Conservation (phyloP, 2,113 vertebrate genomes). For the Capreolus pygargus region DNA sequence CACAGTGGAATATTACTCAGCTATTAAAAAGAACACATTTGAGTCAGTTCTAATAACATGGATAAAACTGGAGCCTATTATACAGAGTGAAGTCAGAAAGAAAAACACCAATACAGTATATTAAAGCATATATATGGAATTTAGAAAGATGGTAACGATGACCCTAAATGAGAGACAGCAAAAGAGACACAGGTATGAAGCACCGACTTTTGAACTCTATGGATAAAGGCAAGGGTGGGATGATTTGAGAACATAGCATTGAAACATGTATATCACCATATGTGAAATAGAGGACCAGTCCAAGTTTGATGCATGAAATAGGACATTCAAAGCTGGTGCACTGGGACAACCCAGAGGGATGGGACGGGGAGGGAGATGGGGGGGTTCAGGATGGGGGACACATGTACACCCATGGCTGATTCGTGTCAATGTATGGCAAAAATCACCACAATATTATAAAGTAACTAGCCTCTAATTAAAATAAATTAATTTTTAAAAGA, state of each 20-base stretch:
- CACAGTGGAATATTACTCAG: background rate
- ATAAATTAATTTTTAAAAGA: background rate
- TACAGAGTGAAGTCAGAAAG: background rate
- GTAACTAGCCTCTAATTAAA: background rate
- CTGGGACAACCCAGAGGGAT: background rate
- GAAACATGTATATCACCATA: background rate
- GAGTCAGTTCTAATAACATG: background rate
- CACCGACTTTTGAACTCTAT: background rate
- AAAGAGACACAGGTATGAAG: background rate
- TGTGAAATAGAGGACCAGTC: background rate
- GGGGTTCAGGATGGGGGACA: background rate
- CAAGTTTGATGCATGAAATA: background rate
- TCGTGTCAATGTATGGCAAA: background rate
- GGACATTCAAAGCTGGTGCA: background rate
- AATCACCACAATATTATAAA: background rate
- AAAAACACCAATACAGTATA: background rate
- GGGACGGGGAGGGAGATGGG: background rate
- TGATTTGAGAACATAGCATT: background rate
- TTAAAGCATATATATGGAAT: background rate
- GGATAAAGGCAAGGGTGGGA: background rate
- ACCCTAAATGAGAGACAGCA: background rate
- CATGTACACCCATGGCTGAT: background rate
- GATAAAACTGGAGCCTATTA: background rate
- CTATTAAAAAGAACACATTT: background rate
- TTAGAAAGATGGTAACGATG: background rate